A percentile compares a stretch with the other conserved stretches of the same genome.
phyloP scores from a whole-genome alignment of 2,888 invertebrate species.

The Netelia fuscicornis region DNA sequence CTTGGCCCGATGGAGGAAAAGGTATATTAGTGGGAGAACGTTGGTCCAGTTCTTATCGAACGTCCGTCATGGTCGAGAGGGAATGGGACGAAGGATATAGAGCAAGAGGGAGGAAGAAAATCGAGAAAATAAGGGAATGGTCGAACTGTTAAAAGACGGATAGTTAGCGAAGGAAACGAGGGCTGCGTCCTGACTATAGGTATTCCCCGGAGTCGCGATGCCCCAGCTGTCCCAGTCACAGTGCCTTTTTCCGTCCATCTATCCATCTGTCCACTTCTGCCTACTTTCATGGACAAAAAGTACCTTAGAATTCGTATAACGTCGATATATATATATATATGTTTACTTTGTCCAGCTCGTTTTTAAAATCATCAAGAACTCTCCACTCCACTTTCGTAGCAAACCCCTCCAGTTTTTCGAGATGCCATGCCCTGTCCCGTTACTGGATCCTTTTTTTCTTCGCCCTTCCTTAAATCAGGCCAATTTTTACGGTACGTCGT shows the following conservation, averaged over 20 bases:
- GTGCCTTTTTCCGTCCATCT: slow-evolving; percentile 64
- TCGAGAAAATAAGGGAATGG: slow-evolving; percentile 62
- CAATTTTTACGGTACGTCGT: slow-evolving; percentile 75
- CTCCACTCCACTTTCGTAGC: slow-evolving; percentile 7
- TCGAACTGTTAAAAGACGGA: slow-evolving; percentile 66
- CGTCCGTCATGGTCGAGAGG: slow-evolving; percentile 49
- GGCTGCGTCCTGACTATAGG: slow-evolving; percentile 41
- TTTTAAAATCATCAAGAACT: slow-evolving; percentile 74
- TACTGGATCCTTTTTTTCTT: slow-evolving; percentile 24
- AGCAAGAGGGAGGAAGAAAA: slow-evolving; percentile 50
- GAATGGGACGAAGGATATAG: slow-evolving; percentile 60
- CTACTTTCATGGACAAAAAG: slow-evolving; percentile 61
- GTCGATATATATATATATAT: background rate
- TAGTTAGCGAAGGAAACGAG: slow-evolving; percentile 73
- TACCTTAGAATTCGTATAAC: slow-evolving; percentile 29
- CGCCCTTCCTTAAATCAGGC: slow-evolving; percentile 77
- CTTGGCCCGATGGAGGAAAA: slow-evolving; percentile 73
- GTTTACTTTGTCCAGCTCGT: slow-evolving; percentile 8
- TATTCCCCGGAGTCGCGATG: slow-evolving; percentile 81
- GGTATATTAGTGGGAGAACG: slow-evolving; percentile 61
- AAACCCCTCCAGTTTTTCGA: slow-evolving; percentile 2
- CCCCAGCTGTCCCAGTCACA: slow-evolving; percentile 80
- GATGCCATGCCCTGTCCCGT: slow-evolving; percentile 6
- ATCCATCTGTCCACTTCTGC: slow-evolving; percentile 66
- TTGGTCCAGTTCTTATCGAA: slow-evolving; percentile 37